Percentiles rank a stretch among this genome's conserved stretches.
Conservation (phyloP, 2,113 vertebrate species). For the Ancistrus triradiatus region DNA sequence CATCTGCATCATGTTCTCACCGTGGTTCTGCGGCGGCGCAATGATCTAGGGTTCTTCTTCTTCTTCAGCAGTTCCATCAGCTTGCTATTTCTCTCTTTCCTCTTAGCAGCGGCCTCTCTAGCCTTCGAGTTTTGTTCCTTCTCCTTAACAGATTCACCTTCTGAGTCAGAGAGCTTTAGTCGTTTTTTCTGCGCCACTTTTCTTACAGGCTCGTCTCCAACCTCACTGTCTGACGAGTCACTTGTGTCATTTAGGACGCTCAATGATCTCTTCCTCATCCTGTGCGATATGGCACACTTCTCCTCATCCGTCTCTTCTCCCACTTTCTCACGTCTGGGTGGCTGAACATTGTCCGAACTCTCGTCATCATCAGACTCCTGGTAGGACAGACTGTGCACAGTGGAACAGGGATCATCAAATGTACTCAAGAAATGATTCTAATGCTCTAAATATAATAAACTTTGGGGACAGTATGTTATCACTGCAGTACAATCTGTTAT, state of each 20-base stretch:
- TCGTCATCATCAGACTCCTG: constrained; percentile 17
- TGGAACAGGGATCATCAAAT: no score
- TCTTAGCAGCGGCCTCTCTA: constrained; percentile 27
- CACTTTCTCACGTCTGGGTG: not conserved
- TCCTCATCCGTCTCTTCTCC: constrained; percentile 34
- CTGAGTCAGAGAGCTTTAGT: constrained; percentile 34
- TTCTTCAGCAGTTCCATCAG: constrained; percentile 39
- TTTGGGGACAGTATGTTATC: no score
- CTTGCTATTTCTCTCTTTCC: constrained; percentile 37
- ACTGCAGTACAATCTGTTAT: no score
- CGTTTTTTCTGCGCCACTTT: constrained; percentile 35
- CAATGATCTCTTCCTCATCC: constrained; percentile 14
- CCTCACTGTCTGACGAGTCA: constrained; percentile 39
- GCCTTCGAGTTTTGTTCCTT: constrained; percentile 19
- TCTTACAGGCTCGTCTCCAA: constrained; percentile 33
- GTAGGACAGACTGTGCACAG: constrained; percentile 2
- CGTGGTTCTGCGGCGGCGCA: constrained; percentile 37
- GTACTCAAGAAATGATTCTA: no score
- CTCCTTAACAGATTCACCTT: constrained; percentile 28
- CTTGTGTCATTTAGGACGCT: constrained; percentile 15
- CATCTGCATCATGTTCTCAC: constrained; percentile 2
- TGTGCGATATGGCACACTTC: constrained; percentile 5
- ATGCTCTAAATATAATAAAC: no score
- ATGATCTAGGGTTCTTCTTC: constrained; percentile 23
- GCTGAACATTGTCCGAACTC: constrained; percentile 20